Base-by-base conservation (phyloP, 2,797 vertebrate genomes). In the Spatula clypeata region DNA sequence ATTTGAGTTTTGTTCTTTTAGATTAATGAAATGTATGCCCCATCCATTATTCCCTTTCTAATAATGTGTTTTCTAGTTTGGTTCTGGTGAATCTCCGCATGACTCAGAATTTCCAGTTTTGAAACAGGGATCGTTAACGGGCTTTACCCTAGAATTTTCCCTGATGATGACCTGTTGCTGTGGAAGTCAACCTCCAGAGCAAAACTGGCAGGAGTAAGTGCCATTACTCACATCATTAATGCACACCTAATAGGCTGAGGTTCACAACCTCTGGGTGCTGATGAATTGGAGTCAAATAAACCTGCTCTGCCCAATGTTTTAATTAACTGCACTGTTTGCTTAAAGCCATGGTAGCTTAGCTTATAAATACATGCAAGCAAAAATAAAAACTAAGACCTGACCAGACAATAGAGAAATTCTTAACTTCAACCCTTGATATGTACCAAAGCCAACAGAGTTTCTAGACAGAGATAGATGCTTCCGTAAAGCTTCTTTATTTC, bases 191-290 rank as follows among this genome's bases (percentile, higher is more conserved):
- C 38, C 31, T 72, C 54, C 74, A 55, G 34, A 81, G 66, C 44
- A 82, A 84, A 92, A 83, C 42, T 77, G 60, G n/a, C 89, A 93
- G 54, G 72, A 91, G 96, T 40, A 77, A 94, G 42, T 73, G 67
- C 73, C 55, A 80, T 58, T 86, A 87, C 89, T 90, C 77, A 79
- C 55, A 74, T 81, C 91, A 58, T 87, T 97, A 95, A 93, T 79
- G 86, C 21, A 73, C 55, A 51, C 45, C 71, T 96, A 96, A 96
- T 74, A 94, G 93, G 82, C 92, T 86, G 51, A 90, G 64, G 91
- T 91, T 96, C 93, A 77, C 62, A 96, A 93, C 86, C 93, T 67
- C 84, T 90, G 67, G 67, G 67, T 92, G 74, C 80, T 82, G 79
- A 91, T 86, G 75, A 91, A 38, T 29, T 66, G 64, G 31, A 95